Percentiles rank a stretch among this genome's conserved stretches.
Conservation (phyloP, 1,140 invertebrate species). For the Brachionus manjavacas region DNA sequence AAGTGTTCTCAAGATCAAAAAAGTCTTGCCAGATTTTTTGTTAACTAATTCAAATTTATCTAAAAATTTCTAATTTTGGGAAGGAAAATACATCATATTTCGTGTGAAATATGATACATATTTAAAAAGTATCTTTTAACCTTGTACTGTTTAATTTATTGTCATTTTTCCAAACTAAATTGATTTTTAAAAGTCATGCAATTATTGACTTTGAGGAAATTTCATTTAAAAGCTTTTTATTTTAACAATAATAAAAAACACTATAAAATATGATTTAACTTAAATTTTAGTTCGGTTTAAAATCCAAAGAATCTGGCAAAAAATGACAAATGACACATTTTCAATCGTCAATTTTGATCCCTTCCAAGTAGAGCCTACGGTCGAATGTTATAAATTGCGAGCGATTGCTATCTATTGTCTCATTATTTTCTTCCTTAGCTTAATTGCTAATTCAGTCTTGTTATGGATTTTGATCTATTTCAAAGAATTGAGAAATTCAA, state of each 20-base stretch:
- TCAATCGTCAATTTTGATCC: background rate
- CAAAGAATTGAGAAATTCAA: conserved; percentile 3
- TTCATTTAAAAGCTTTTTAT: background rate
- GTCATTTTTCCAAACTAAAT: background rate
- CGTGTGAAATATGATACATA: too few species aligned
- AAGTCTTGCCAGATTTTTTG: too few species aligned
- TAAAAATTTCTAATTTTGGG: too few species aligned
- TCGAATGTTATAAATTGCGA: background rate
- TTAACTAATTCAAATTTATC: too few species aligned
- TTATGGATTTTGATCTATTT: background rate
- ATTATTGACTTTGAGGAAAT: background rate
- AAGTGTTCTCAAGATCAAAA: too few species aligned
- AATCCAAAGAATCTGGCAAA: background rate
- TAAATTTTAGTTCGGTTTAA: background rate
- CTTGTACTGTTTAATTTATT: too few species aligned
- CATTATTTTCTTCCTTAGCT: background rate
- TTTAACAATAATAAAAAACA: background rate
- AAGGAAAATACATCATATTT: too few species aligned
- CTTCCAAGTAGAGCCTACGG: background rate
- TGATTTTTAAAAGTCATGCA: background rate
- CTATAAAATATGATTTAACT: background rate
- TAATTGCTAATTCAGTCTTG: background rate
- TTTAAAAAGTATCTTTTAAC: too few species aligned
- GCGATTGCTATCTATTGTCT: background rate
- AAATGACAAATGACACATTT: background rate